These are phyloP conservation scores for Pachypsylla venusta DNA, from an alignment of 1,140 invertebrate genomes.

Conservation along the genomic window DNA sequence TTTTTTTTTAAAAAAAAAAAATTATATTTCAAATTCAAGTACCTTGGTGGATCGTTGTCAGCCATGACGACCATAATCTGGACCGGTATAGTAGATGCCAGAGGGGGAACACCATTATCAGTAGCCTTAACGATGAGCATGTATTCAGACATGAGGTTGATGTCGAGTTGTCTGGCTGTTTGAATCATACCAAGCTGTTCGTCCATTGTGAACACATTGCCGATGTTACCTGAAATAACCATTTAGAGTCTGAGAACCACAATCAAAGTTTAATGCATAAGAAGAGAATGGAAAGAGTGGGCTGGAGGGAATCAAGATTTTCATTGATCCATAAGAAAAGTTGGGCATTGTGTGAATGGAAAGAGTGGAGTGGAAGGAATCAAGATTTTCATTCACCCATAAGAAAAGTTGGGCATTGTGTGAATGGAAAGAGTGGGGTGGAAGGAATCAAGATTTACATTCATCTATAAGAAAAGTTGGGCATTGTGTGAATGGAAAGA, in stretches of 20 bases:
- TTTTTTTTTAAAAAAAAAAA: too few relatives aligned
- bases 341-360: too few relatives aligned
- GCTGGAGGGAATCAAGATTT: neutral
- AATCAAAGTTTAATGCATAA: neutral
- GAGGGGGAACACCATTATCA: slow-evolving; percentile 58
- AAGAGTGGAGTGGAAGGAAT: too few relatives aligned
- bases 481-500: too few relatives aligned
- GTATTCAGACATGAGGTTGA: slow-evolving; percentile 52
- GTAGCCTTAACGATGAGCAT: slow-evolving; percentile 65
- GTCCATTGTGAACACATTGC: slow-evolving; percentile 68
- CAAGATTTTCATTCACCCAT: too few relatives aligned
- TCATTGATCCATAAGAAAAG: too few relatives aligned
- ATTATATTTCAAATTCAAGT: too few relatives aligned
- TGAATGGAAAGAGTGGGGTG: too few relatives aligned
- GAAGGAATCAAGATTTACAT: too few relatives aligned
- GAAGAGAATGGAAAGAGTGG: neutral
- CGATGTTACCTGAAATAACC: slow-evolving; percentile 64
- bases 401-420: too few relatives aligned
- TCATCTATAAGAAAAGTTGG: too few relatives aligned
- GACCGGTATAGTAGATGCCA: slow-evolving; percentile 61
- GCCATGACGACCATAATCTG: slow-evolving; percentile 77
- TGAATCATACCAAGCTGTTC: slow-evolving; percentile 55
- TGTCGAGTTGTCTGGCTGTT: slow-evolving; percentile 55
- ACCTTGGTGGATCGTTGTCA: slow-evolving; percentile 70
- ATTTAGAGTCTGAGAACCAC: slow-evolving; percentile 18